Base-by-base conservation (phyloP, 1,140 invertebrate genomes). In the Delia radicum region DNA sequence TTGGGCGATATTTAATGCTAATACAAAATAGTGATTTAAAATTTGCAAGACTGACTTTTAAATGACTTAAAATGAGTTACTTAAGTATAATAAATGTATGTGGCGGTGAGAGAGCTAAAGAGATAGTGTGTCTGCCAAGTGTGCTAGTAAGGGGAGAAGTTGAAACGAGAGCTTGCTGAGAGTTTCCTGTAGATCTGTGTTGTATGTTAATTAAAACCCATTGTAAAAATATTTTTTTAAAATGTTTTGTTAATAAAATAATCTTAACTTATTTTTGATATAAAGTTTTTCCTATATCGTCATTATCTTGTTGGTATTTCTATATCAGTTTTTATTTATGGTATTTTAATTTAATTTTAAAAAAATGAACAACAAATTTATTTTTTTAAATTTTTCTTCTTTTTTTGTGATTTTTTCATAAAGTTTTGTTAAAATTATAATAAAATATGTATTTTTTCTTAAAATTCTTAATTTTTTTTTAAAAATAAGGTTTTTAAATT, bases 371-470 rank as follows among this genome's bases (percentile, higher is more conserved):
- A 78, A 78, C 74, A 75, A 69, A 24, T 61, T 48, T 78, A 78
- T 10, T 62, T 62, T 21, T 27, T 62, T 42, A 42, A 42, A 42
- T 42, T 42, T 42, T 42, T 42, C 37, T 42, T 42, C 37, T 42
- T 42, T 42, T 42, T 42, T 42, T 42, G 37, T 42, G 37, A 13
- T 42, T 42, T 42, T 37, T n/a, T n/a, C n/a, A n/a, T n/a, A n/a
- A 76, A 31, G 72, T 63, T 61, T 63, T 76, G 37, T 76, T 72
- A 72, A 72, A 62, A 63, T 84, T 84, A 81, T 81, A 81, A 83
- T 82, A 83, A 83, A 83, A 83, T 83, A 83, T 83, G n/a, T n/a
- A n/a, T 83, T 81, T 83, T 83, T 83, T 83, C 78, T 83, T 83
- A 69, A 69, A 33, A 69, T 69, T 69, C 29, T 31, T 69, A n/a